Conservation (phyloP, 2,888 invertebrate genomes). For the Fragum fragum region DNA sequence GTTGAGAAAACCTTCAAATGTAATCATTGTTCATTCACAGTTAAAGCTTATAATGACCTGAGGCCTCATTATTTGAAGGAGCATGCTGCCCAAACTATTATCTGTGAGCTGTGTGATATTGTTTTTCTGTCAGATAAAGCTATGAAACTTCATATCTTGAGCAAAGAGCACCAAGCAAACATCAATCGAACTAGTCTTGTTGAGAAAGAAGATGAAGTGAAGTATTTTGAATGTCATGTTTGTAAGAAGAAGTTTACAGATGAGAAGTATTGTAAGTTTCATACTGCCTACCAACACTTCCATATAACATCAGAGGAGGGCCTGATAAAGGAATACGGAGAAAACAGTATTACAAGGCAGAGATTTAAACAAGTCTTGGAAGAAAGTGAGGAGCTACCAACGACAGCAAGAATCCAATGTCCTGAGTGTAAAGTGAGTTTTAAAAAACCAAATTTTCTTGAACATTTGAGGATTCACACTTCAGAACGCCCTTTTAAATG, state of each 20-base stretch:
- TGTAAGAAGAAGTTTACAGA: conserved; percentile 82
- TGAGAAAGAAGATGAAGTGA: conserved; percentile 27
- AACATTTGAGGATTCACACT: conserved; percentile 82
- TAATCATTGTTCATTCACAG: conserved; percentile 80
- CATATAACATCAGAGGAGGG: conserved; percentile 77
- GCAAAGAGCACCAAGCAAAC: conserved; percentile 78
- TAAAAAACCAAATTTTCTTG: conserved; percentile 76
- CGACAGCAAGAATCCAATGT: conserved; percentile 72
- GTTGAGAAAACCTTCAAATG: conserved; percentile 75
- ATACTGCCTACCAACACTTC: conserved; percentile 79
- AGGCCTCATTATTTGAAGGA: conserved; percentile 79
- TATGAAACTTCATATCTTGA: conserved; percentile 76
- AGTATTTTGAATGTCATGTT: conserved; percentile 74
- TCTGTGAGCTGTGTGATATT: conserved; percentile 80
- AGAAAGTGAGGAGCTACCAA: conserved; percentile 67
- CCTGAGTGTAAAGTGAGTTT: conserved; percentile 79
- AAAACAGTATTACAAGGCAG: conserved; percentile 70
- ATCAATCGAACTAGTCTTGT: conserved; percentile 62
- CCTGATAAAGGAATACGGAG: conserved; percentile 64
- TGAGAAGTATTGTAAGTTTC: conserved; percentile 78
- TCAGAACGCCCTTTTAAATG: conserved; percentile 81
- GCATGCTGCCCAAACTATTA: conserved; percentile 76
- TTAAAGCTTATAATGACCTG: conserved; percentile 75
- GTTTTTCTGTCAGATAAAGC: conserved; percentile 79
- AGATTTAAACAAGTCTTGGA: conserved; percentile 69